Base-by-base conservation (phyloP, 1,140 invertebrate species). In the Diorhabda elongata region DNA sequence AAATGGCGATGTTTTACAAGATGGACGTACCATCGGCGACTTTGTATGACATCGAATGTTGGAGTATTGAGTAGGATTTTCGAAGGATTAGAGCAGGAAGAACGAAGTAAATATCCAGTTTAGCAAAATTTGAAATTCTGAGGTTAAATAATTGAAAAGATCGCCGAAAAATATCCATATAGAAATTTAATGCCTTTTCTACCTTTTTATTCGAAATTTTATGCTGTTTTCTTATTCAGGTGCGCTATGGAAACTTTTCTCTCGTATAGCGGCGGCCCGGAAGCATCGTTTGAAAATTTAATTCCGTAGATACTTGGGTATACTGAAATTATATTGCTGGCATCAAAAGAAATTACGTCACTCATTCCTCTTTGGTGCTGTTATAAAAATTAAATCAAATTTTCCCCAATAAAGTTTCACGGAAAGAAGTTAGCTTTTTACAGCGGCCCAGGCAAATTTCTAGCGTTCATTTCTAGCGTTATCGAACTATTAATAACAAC, bases 371-470 rank as follows among this genome's bases (percentile, higher is more conserved):
- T 78, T 78, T 77, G 77, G 73, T 72, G 77, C 76, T 77, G 76
- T 77, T 79, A 78, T 78, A 78, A 78, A 78, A 80, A 80, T 80
- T 78, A 78, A 80, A 80, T 80, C 78, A 80, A 80, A 80, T 80
- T 78, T 78, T 76, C 78, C 66, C 72, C 78, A 80, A 80, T 80
- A 80, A 80, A 80, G 77, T 80, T 80, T 80, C 77, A 75, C 78
- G 78, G 76, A 79, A 78, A 79, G 77, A 79, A 78, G 77, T 78
- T 78, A 76, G 75, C 76, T 76, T 71, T 69, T 70, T 69, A 69
- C 70, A 75, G 75, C 77, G 69, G 75, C 58, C 75, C 77, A 76
- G 68, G 63, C 47, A 70, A 71, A 73, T 76, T 72, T 73, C 74
- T 66, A 42, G 56, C 73, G 71, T 26, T 26, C 26, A 26, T 26